phyloP scores from a whole-genome alignment of 1,140 invertebrate genomes.

The Charaxes varanes region DNA sequence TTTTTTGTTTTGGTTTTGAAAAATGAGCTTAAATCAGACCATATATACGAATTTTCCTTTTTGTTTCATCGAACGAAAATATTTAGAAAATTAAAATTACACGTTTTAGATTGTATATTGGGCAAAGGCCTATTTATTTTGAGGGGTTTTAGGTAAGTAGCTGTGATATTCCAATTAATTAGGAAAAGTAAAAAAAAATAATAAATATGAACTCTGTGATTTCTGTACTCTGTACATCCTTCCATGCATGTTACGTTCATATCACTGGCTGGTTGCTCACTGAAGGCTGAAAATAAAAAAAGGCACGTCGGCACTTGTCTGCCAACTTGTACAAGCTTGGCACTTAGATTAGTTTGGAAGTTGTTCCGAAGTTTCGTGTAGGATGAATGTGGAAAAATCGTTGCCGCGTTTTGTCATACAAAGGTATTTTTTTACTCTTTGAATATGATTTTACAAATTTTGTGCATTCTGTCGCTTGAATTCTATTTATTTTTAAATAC shows the following conservation, averaged over 20 bases:
- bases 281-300: conserved; percentile 54
- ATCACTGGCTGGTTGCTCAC: conserved; percentile 43
- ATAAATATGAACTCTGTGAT: neutral
- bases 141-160: too few species aligned
- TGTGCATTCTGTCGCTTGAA: too few species aligned
- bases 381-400: conserved; percentile 14
- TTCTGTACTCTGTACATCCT: conserved; percentile 37
- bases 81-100: too few species aligned
- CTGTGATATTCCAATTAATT: too few species aligned
- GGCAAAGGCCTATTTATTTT: too few species aligned
- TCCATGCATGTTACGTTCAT: conserved; percentile 66
- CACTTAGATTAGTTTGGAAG: conserved; percentile 62
- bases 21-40: too few species aligned
- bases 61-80: too few species aligned
- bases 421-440: conserved; percentile 2
- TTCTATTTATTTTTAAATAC: too few species aligned
- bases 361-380: conserved; percentile 26
- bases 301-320: conserved; percentile 54
- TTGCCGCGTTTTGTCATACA: conserved; percentile 3
- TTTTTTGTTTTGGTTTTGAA: too few species aligned
- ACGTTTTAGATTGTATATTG: too few species aligned
- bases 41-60: too few species aligned
- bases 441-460: neutral
- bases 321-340: conserved; percentile 49
- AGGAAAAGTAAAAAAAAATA: neutral